Conservation (phyloP, 2,797 vertebrate genomes). For the Carduelis carduelis region DNA sequence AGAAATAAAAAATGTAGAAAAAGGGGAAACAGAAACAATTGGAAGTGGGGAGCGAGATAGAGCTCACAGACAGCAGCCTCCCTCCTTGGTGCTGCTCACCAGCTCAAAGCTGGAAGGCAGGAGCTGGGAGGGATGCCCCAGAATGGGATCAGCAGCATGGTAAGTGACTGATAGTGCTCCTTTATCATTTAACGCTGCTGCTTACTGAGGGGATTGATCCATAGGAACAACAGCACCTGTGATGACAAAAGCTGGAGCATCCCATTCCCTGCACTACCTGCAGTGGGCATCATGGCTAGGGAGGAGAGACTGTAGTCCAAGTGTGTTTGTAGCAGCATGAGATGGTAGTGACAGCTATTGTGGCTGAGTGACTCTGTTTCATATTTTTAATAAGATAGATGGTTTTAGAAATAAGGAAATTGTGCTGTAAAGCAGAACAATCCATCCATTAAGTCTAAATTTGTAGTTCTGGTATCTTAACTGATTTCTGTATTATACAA, state of each 20-base stretch:
- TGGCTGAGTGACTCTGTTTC: neutral
- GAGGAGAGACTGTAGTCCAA: neutral
- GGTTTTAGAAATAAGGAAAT: neutral
- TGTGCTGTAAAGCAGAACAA: neutral
- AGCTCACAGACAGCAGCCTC: neutral
- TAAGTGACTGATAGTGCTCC: neutral
- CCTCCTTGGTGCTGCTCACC: neutral
- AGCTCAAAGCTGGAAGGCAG: neutral
- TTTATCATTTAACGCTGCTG: neutral
- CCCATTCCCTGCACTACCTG: neutral
- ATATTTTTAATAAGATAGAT: neutral
- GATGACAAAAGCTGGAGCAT: neutral
- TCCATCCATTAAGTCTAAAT: neutral
- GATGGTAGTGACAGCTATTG: neutral
- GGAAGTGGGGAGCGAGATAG: neutral
- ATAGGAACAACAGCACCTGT: neutral
- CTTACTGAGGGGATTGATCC: neutral
- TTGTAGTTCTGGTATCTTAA: neutral
- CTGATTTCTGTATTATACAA: neutral
- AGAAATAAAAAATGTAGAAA: conserved; percentile 32
- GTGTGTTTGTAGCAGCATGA: no score
- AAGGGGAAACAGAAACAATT: conserved; percentile 23
- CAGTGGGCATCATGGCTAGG: neutral
- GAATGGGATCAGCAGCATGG: neutral
- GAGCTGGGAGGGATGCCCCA: neutral